These are phyloP conservation scores for Dasypus novemcinctus DNA, from an alignment of 2,113 vertebrate genomes.

Conservation along the genomic window DNA sequence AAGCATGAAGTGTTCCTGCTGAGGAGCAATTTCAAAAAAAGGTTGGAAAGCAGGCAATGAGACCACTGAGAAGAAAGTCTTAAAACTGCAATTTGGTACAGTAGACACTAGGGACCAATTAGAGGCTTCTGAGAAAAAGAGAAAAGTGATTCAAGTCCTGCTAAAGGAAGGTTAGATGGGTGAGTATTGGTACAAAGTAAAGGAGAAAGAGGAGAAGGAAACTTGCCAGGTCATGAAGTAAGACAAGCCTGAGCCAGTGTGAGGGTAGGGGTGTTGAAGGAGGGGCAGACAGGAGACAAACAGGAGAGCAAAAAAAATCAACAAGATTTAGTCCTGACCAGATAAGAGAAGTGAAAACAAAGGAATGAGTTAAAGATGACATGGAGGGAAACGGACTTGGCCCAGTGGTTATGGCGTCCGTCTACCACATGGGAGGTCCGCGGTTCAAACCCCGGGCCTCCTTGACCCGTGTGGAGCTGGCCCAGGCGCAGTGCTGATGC, in stretches of 20 bases:
- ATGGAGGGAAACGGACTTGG: too few species aligned
- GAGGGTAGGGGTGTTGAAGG: accelerated
- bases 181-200: neutral
- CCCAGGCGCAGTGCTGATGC: too few species aligned
- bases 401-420: too few species aligned
- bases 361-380: neutral
- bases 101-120: neutral
- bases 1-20: neutral
- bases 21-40: neutral
- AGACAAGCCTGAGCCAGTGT: too few species aligned
- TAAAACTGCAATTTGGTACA: too few species aligned
- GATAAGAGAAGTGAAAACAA: neutral
- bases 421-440: too few species aligned
- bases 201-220: neutral
- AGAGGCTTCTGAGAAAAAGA: neutral
- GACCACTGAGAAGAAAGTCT: neutral
- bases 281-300: neutral
- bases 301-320: neutral
- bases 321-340: neutral
- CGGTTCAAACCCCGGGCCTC: too few species aligned
- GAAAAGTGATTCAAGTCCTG: neutral
- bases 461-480: too few species aligned
- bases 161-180: neutral
- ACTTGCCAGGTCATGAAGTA: neutral
- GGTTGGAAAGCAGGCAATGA: neutral